Base-by-base conservation (phyloP, 2,888 invertebrate genomes). In the Ditula angustiorana region DNA sequence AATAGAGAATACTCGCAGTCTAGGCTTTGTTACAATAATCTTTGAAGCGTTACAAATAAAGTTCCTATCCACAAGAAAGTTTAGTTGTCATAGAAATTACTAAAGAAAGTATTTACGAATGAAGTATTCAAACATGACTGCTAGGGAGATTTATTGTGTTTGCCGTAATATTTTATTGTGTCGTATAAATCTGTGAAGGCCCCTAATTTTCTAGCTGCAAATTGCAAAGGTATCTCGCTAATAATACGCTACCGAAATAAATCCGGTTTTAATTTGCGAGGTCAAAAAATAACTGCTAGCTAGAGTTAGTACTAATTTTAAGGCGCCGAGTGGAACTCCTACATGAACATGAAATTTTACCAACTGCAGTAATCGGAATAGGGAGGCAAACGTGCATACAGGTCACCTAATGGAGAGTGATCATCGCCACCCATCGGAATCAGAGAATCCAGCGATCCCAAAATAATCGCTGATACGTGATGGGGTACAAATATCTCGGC, bases 231-330 rank as follows among this genome's bases (percentile, higher is more conserved):
- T 52, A 41, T 50, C 41, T 70, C 35, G 13, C n/a, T 69, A 63
- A 52, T 33, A 71, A 66, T 67, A 67, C 71, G 74, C 71, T 73
- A 71, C 61, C 16, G 2, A 0, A 19, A 28, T 10, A 35, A 47
- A n/a, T 16, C n/a, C n/a, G 2, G 8, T 41, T 50, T 49, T 50
- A 26, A 53, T 61, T 61, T 33, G 33, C 1, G 7, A 35, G 67
- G 72, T 72, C 72, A 77, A 77, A 78, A 76, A 76, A 76, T 75
- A 75, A 77, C 71, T 76, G 52, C 67, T n/a, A n/a, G 52, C 67
- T 69, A 69, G 67, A 77, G 77, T 71, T 81, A 75, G 71, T 76
- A 53, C 69, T 71, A 76, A 76, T 81, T 84, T 84, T 80, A n/a
- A n/a, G n/a, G n/a, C n/a, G n/a, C n/a, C n/a, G n/a, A n/a, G n/a